Evolutionary conservation across 1,140 invertebrate species (phyloP).

Genomic region (Drosophila nebulosa): DNA sequence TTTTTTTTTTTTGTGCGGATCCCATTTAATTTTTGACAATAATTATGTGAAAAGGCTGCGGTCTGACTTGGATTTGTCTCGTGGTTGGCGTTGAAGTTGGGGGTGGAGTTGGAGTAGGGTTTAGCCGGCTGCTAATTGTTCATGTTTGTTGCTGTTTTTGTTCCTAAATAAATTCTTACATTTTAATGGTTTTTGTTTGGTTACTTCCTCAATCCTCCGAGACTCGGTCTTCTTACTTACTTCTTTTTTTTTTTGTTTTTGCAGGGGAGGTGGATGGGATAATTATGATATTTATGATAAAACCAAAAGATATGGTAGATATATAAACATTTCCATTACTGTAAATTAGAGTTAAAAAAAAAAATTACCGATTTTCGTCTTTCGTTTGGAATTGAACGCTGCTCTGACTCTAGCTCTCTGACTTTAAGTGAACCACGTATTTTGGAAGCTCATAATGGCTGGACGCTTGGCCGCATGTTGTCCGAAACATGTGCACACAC

Average conservation of each 20-base stretch:
- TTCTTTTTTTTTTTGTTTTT: not conserved
- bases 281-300: not conserved
- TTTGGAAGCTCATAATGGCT: not conserved
- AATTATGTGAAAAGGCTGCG: constrained; percentile 48
- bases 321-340: not conserved
- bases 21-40: constrained; percentile 51
- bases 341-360: not conserved
- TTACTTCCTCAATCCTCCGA: not conserved
- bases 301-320: not conserved
- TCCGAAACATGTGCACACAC: constrained; percentile 2
- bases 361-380: not conserved
- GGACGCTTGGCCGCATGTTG: constrained; percentile 1
- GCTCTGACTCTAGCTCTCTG: not conserved
- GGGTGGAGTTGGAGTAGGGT: constrained; percentile 5
- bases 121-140: constrained; percentile 15
- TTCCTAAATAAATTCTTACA: constrained; percentile 41
- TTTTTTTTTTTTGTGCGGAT: not conserved
- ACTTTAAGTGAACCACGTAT: constrained; percentile 1
- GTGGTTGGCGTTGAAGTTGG: not conserved
- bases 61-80: constrained; percentile 42
- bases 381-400: not conserved
- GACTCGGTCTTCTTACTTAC: not conserved
- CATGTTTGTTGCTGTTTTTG: constrained; percentile 20
- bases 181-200: constrained; percentile 36
- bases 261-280: too few relatives aligned